Evolutionary conservation across 2,113 vertebrate species (phyloP), one percentile per base, ranked within the genome.

Genomic region (Petaurus breviceps): DNA sequence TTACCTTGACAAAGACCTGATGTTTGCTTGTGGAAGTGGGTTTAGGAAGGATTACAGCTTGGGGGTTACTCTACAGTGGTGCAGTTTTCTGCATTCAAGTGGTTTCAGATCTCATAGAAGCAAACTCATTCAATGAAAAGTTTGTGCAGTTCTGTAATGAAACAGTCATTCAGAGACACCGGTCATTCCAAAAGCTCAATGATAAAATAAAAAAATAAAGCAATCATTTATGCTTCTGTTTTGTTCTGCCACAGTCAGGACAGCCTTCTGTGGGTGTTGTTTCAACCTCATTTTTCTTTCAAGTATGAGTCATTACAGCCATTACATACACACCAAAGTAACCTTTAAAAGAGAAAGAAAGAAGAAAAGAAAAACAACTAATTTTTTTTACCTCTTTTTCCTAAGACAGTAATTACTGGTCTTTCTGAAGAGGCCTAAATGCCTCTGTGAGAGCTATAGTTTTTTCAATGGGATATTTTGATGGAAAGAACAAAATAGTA

Each of bases 161-260:
- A 84, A 43, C n/a, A n/a, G 19, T 84, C 16, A 23, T 84, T 84
- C 37, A 84, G 23, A 84, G n/a, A 23, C n/a, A 43, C 19, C 9
- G 91, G 26, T 43, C 90, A 51, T 43, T 84, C n/a, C n/a, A 43
- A 84, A 43, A 84, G 16, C 37, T 84, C 37, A 84, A 43, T 84
- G 68, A 84, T 31, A 43, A 5, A 84, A 84, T 10, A 57, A 57
- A 68, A 68, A 90, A 90, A 26, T 26, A 77, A 43, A 23, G 16
- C n/a, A 84, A 23, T n/a, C 53, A 94, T 92, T 92, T 91, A 47
- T 94, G 54, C 89, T 84, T 96, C 93, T 94, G 77, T 92, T 94
- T 94, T 92, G 94, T 77, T 96, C 93, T 93, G 91, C 94, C 84
- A 50, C 84, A 31, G 90, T 93, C 92, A 93, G 90, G 47, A 93